Conservation (phyloP, 2,888 invertebrate genomes). For the Cerastis leucographa region DNA sequence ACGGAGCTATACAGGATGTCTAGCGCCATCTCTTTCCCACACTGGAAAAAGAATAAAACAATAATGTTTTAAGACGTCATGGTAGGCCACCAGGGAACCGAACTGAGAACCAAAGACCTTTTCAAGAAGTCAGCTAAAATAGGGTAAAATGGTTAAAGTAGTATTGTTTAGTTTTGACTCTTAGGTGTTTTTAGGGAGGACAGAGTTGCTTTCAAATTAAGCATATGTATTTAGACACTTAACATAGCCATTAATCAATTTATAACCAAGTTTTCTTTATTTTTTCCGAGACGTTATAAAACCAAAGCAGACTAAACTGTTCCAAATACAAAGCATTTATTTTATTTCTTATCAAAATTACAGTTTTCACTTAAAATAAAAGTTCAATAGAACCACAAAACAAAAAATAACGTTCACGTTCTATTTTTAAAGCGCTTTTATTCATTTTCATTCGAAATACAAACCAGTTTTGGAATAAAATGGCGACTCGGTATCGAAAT, state of each 20-base stretch:
- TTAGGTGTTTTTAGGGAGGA: background rate
- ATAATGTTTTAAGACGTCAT: too few relatives aligned
- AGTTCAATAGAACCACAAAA: slow-evolving; percentile 28
- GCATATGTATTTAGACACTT: background rate
- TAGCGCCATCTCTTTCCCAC: too few relatives aligned
- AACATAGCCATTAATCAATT: background rate
- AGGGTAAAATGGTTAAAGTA: background rate
- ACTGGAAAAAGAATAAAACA: too few relatives aligned
- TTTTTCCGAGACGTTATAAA: background rate
- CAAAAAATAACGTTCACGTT: slow-evolving; percentile 35
- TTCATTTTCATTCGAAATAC: slow-evolving; percentile 48
- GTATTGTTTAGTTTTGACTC: background rate
- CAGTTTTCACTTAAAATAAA: slow-evolving; percentile 14
- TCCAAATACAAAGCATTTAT: background rate
- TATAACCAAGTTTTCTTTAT: background rate
- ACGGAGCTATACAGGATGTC: too few relatives aligned
- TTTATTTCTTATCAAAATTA: background rate
- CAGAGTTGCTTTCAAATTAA: background rate
- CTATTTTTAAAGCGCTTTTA: slow-evolving; percentile 51
- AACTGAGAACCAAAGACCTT: too few relatives aligned
- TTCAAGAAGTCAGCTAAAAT: background rate
- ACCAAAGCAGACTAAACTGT: background rate
- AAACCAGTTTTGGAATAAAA: slow-evolving; percentile 39
- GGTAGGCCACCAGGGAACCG: too few relatives aligned
- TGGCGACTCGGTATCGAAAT: slow-evolving; percentile 41